Base-by-base conservation (phyloP, 2,888 invertebrate genomes). In the Pachymerium ferrugineum region DNA sequence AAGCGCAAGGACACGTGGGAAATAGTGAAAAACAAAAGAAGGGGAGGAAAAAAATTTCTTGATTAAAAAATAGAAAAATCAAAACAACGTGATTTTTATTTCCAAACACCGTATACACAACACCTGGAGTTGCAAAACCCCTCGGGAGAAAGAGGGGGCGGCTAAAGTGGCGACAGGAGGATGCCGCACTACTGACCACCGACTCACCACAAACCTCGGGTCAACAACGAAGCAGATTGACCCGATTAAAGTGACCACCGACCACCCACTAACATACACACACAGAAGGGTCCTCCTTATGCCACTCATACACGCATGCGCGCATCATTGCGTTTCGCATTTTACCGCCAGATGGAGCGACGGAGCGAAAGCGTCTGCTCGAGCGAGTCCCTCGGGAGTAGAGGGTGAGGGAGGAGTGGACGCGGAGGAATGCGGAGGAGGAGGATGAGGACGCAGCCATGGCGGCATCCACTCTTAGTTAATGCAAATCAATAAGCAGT, bases 1-100 rank as follows among this genome's bases (percentile, higher is more conserved):
- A 47, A 33, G 38, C 42, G 16, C 42, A 74, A 28, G 72, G 74
- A 69, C 16, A 73, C 47, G 47, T 72, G 68, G 6, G 67, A 62
- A 54, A 72, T 38, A 73, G 72, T 69, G 73, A 35, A 33, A 47
- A 69, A 38, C 67, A 74, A 74, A 76, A 73, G 75, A 72, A 74
- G 72, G 22, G 33, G 31, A 68, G 68, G 29, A 67, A 74, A 69
- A 73, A 22, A 29, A 68, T 14, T 35, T 8, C 35, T 14, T 35
- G 35, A 22, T n/a, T 10, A 29, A n/a, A 68, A 68, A 68, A 74
- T 5, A 29, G 28, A 29, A 29, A 74, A 16, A 73, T 14, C 10
- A 35, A 67, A 22, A 8, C 14, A 33, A 69, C 12, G 25, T 6
- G 25, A 22, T 28, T 62, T 62, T 62, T 62, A 62, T 62, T 62